These are phyloP conservation scores for Characodon lateralis DNA, from an alignment of 2,797 vertebrate species.

Conservation along the genomic window DNA sequence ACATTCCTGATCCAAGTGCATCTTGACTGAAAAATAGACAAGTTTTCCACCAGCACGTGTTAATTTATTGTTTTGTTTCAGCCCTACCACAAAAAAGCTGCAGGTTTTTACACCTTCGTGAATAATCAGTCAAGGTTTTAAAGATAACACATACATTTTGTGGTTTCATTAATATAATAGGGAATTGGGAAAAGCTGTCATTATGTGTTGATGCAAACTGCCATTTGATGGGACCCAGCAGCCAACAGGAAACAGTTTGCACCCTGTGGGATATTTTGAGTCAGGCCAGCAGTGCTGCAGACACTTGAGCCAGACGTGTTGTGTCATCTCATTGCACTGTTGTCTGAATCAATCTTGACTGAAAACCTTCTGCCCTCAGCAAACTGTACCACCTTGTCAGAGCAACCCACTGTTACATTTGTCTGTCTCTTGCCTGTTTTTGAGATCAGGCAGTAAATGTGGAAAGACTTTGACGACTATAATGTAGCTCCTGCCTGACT, in stretches of 20 bases:
- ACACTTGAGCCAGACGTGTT: constrained; percentile 62
- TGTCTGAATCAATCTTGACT: constrained; percentile 67
- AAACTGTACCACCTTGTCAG: constrained; percentile 4
- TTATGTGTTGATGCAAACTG: constrained; percentile 38
- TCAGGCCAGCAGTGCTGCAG: constrained; percentile 58
- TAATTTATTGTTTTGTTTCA: constrained; percentile 61
- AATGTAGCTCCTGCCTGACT: background rate
- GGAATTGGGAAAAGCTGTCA: constrained; percentile 20
- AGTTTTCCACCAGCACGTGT: constrained; percentile 53
- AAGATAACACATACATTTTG: constrained; percentile 18
- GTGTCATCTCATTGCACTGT: constrained; percentile 63
- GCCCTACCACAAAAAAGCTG: background rate
- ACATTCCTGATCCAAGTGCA: constrained; percentile 68
- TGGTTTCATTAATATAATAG: constrained; percentile 24
- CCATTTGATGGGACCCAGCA: constrained; percentile 41
- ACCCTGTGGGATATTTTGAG: constrained; percentile 58
- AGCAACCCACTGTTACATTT: constrained; percentile 12
- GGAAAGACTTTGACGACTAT: background rate
- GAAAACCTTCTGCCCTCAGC: constrained; percentile 52
- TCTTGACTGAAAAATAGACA: constrained; percentile 43
- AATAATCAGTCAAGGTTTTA: constrained; percentile 16
- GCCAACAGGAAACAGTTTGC: constrained; percentile 53
- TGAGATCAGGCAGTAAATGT: constrained; percentile 10
- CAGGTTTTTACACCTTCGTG: background rate
- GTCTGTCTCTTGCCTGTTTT: constrained; percentile 28